Base-by-base conservation (phyloP, 1,140 invertebrate species). In the Brachystomella parvula region DNA sequence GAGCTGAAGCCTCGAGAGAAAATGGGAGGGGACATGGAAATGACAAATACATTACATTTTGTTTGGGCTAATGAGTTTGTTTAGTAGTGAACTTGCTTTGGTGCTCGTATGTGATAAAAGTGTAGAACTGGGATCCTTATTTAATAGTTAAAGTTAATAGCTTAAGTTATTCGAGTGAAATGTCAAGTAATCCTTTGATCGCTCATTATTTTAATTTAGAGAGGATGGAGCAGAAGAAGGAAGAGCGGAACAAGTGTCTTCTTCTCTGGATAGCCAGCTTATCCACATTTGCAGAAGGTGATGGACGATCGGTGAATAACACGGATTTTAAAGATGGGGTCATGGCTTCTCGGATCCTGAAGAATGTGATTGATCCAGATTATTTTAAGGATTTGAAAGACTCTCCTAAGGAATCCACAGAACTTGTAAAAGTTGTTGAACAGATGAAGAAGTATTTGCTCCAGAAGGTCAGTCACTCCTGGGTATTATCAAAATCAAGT, bases 301-400 rank as follows among this genome's bases (percentile, higher is more conserved):
- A 59, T 56, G n/a, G n/a, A 47, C 3, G 19, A 33, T 28, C 26
- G 24, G 66, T 66, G 2, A 66, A 47, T 35, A 26, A 47, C 1
- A 64, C 63, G 47, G 68, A 73, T 35, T 73, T 73, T 53, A 64
- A 64, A 21, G 72, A 71, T 68, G 72, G 67, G n/a, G 57, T 65
- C 17, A 65, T 73, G 35, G 19, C 67, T 2, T 61, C 59, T 1
- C 61, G 33, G n/a, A 67, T 71, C 35, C 61, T 73, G 31, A 73
- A 71, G 49, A 60, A 73, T 61, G 65, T 65, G 3, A 68, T 73
- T 61, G 72, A 73, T 64, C 72, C 72, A 0, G 61, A 53, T 1
- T 60, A 39, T 58, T 73, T 73, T 65, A 24, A 59, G n/a, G 64
- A 68, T 67, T 35, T 73, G 24, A 68, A 68, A 31, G 65, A 47